Percentiles rank a stretch among this genome's conserved stretches.
phyloP scores from a whole-genome alignment of 1,140 invertebrate genomes.

The Drosophila chauvacae region DNA sequence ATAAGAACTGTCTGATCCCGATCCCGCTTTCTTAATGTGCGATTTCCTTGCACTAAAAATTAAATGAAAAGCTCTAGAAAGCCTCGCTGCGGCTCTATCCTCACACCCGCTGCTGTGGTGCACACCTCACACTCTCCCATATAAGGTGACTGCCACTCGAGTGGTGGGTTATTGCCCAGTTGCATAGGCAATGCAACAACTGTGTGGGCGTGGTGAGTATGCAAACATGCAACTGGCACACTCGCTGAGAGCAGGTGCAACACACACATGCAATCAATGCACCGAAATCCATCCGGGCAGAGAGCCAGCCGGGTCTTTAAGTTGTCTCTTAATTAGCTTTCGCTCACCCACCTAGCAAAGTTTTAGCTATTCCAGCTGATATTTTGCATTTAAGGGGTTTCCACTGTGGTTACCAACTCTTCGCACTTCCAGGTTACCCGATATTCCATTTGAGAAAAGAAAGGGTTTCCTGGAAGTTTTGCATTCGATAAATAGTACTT shows the following conservation, averaged over 20 bases:
- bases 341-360: background rate
- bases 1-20: too few species aligned
- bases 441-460: background rate
- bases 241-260: background rate
- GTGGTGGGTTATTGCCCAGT: conserved; percentile 2
- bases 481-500: background rate
- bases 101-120: background rate
- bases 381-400: background rate
- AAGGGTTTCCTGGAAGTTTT: background rate
- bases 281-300: conserved; percentile 1
- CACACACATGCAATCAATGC: background rate
- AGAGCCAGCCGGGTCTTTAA: background rate
- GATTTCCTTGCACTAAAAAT: too few species aligned
- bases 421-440: too few species aligned
- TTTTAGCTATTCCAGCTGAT: background rate
- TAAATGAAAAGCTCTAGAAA: background rate
- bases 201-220: conserved; percentile 17
- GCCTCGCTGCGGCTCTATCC: background rate
- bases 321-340: background rate
- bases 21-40: too few species aligned
- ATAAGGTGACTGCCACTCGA: background rate
- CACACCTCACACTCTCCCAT: background rate
- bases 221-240: conserved; percentile 7
- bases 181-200: background rate
- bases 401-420: background rate